Conservation (phyloP, 2,113 vertebrate genomes). For the Albula goreensis region DNA sequence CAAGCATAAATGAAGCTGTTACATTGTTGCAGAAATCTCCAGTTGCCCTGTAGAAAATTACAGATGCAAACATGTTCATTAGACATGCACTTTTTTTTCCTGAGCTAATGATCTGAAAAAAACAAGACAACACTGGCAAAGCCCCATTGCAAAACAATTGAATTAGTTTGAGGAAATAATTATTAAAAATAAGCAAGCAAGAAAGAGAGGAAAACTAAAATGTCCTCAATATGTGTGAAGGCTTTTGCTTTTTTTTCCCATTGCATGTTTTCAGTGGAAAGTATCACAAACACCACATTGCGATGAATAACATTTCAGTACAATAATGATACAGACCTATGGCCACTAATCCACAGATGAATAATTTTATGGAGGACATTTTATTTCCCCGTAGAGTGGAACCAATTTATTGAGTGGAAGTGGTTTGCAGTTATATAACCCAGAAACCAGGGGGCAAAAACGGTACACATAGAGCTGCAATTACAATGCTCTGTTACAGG, state of each 20-base stretch:
- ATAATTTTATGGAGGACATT: not conserved
- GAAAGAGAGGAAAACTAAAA: not conserved
- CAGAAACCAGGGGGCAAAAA: not conserved
- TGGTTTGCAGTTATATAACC: not conserved
- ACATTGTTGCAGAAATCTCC: not conserved
- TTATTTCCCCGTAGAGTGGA: not conserved
- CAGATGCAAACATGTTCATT: not conserved
- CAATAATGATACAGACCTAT: not conserved
- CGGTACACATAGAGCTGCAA: too few relatives aligned
- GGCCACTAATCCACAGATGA: not conserved
- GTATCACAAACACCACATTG: not conserved
- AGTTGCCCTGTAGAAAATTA: not conserved
- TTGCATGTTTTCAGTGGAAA: not conserved
- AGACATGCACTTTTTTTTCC: not conserved
- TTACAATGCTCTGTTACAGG: too few relatives aligned
- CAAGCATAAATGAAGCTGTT: not conserved
- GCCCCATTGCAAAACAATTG: not conserved
- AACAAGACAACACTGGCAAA: not conserved
- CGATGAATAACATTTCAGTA: not conserved
- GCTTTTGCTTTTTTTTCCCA: not conserved
- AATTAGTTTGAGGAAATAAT: not conserved
- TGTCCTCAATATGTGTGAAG: not conserved
- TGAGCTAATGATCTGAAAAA: not conserved
- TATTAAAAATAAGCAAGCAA: not conserved
- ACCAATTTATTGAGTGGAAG: not conserved